Evolutionary conservation across 2,797 vertebrate genomes (phyloP).

Genomic region (Tenualosa thibaudeaui): DNA sequence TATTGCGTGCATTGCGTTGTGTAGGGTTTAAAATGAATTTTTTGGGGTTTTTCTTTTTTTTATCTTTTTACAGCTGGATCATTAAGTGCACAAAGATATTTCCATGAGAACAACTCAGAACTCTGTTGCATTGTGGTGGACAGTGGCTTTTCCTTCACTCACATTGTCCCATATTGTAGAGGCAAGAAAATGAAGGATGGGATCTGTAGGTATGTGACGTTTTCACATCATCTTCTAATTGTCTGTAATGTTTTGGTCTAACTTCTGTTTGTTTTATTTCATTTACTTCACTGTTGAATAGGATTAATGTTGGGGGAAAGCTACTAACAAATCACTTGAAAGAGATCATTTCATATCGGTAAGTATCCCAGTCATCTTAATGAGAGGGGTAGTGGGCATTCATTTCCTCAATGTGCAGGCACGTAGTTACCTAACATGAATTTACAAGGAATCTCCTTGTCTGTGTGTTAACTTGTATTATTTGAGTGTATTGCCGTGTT

Average conservation of each 20-base stretch:
- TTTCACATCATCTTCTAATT: background rate
- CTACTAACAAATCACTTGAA: slow-evolving; percentile 97
- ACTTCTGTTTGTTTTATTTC: slow-evolving; percentile 7
- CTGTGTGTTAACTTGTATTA: too few species aligned
- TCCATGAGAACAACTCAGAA: slow-evolving; percentile 85
- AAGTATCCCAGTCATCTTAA: slow-evolving; percentile 31
- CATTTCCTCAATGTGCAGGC: too few species aligned
- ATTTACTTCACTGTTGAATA: slow-evolving; percentile 55
- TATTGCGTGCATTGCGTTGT: background rate
- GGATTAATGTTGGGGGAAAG: slow-evolving; percentile 96
- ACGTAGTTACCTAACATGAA: too few species aligned
- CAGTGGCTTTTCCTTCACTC: slow-evolving; percentile 95
- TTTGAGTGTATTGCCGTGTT: too few species aligned
- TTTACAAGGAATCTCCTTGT: too few species aligned
- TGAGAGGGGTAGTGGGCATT: too few species aligned
- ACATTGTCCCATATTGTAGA: slow-evolving; percentile 91
- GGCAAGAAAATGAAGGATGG: slow-evolving; percentile 95
- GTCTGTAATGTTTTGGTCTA: background rate
- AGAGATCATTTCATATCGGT: slow-evolving; percentile 99
- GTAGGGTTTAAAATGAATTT: background rate
- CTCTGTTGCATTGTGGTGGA: slow-evolving; percentile 95
- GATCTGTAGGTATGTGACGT: slow-evolving; percentile 82
- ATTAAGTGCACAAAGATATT: slow-evolving; percentile 89
- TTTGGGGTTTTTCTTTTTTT: too few species aligned
- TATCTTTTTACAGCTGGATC: slow-evolving; percentile 80